Base-by-base conservation (phyloP, 2,888 invertebrate species). In the Stomorhina lunata region DNA sequence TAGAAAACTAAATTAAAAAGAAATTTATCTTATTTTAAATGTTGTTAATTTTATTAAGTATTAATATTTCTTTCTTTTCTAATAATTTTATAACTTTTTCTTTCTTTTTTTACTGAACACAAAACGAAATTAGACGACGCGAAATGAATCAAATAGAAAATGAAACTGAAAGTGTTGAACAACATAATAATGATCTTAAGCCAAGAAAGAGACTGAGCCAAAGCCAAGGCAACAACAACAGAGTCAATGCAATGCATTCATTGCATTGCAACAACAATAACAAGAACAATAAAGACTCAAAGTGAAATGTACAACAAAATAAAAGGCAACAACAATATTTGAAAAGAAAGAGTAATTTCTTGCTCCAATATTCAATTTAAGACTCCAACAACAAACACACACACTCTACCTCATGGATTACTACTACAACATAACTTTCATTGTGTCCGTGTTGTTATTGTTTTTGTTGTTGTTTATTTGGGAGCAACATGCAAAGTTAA, bases 101-200 rank as follows among this genome's bases (percentile, higher is more conserved):
- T 57, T 29, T 72, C 40, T 71, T 10, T 73, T 59, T 80, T 29
- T 12, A 71, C 25, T 40, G 20, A 68, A 66, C 9, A 32, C 32
- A 43, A 77, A 68, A 68, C 22, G 48, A 66, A 50, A 63, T 61
- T 27, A 53, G 68, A 59, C 79, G 76, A 68, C 69, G 25, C 34
- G 77, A 78, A 40, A 40, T 63, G 78, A 61, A 77, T 87, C 85
- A 86, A 86, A 86, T 81, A 84, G 69, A 87, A 88, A 89, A 86
- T 86, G 88, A 88, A 89, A 89, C 88, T 89, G 88, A 89, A 88
- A 87, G 86, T 86, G 81, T 55, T 73, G 17, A 50, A 69, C 57
- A 73, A 37, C 69, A 69, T 78, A 27, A 81, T 73, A 72, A 77
- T 68, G 73, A 75, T 80, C 81, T 63, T 57, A 55, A 68, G 69